Evolutionary conservation across 2,113 vertebrate species (phyloP).

Genomic region (Falco punctatus): DNA sequence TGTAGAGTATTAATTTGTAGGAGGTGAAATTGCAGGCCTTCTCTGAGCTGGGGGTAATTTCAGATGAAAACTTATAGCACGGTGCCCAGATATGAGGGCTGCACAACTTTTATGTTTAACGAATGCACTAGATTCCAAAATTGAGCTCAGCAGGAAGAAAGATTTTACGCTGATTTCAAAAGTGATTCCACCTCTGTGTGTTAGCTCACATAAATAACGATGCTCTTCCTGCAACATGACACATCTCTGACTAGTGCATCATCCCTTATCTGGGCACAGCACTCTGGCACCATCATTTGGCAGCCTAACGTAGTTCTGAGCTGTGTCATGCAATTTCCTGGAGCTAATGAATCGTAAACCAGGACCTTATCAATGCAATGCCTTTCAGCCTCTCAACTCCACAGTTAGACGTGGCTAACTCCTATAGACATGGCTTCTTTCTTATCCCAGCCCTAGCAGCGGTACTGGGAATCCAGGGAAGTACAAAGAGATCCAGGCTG

Average conservation of each 20-base stretch:
- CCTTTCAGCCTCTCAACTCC: not conserved
- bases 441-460: not conserved
- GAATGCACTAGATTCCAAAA: not conserved
- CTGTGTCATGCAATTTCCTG: not conserved
- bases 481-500: not conserved
- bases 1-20: slow-evolving; percentile 9
- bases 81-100: not conserved
- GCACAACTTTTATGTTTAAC: not conserved
- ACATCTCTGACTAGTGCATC: not conserved
- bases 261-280: not conserved
- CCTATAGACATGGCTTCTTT: not conserved
- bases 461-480: not conserved
- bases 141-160: slow-evolving; percentile 20
- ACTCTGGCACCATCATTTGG: not conserved
- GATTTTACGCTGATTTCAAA: slow-evolving; percentile 24
- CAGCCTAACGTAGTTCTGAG: not conserved
- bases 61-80: not conserved
- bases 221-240: not conserved
- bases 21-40: not conserved
- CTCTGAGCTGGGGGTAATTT: slow-evolving; percentile 20
- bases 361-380: not conserved
- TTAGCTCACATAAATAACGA: not conserved
- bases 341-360: not conserved
- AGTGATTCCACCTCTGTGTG: not conserved
- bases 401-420: not conserved